Evolutionary conservation across 1,140 invertebrate genomes (phyloP), one percentile per base, ranked within the genome.

Genomic region (Drosophila micromelanica): DNA sequence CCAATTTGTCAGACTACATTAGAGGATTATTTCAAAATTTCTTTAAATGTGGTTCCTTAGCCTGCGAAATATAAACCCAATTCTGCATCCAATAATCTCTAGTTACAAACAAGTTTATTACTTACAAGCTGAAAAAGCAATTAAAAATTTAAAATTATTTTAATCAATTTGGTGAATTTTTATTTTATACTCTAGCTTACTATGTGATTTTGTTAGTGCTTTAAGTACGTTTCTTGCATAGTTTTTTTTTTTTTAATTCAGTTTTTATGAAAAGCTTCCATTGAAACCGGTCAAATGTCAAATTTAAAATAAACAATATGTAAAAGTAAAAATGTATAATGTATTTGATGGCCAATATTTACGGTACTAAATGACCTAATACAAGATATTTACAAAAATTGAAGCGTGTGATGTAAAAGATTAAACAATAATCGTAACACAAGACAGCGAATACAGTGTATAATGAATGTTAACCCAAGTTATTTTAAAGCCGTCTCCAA

Each of bases 341-440:
- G 5, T 51, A 59, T 45, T 57, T 40, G 12, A 59, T 73, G 70
- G 63, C 70, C 70, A 73, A 73, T 60, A 40, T 60, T 75, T 57
- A 80, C 46, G 70, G 70, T 86, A 86, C 74, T 78, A 85, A 70
- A 81, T 65, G 59, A 68, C 64, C 56, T 64, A 86, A 81, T 51
- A 80, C 59, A 55, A 49, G 60, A 68, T 68, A 84, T 77, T 78
- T 87, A 87, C 76, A 73, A 43, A 60, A 65, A 67, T 52, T 56
- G 38, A 61, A 57, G 63, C 48, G 75, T 79, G 70, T 79, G 78
- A 80, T 81, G 62, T 55, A 38, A 54, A 68, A 79, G 69, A 55
- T 77, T 67, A 76, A 87, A 89, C 84, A 89, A 89, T 89, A 89
- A 89, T 74, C 59, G 79, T 84, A 89, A 89, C 77, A 80, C 84